Percentiles rank a stretch among this genome's conserved stretches.
phyloP scores from a whole-genome alignment of 2,888 invertebrate genomes.

The Drosophila planitibia region DNA sequence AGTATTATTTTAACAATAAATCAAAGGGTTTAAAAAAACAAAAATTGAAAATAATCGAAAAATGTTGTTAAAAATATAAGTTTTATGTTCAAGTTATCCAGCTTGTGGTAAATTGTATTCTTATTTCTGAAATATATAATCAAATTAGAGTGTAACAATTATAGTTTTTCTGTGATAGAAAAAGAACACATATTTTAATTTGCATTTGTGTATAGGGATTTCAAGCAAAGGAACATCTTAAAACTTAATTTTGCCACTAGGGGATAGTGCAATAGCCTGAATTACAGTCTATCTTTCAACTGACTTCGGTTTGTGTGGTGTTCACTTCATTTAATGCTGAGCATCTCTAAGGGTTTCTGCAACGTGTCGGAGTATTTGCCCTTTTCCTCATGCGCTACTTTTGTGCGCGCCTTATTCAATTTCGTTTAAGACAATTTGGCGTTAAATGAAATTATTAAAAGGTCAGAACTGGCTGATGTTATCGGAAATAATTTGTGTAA shows the following conservation, averaged over 20 bases:
- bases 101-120: not conserved
- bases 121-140: not conserved
- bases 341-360: conserved; percentile 12
- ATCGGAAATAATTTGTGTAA: conserved; percentile 67
- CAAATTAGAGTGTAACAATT: not conserved
- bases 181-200: not conserved
- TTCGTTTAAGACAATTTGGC: conserved; percentile 67
- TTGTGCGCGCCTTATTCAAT: conserved; percentile 64
- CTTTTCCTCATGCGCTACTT: conserved; percentile 14
- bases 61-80: not conserved
- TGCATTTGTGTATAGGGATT: not conserved
- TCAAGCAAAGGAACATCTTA: not conserved
- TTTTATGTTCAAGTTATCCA: not conserved
- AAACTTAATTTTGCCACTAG: not conserved
- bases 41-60: not conserved
- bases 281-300: not conserved
- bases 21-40: not conserved
- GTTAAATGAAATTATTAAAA: conserved; percentile 72
- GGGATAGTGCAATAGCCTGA: not conserved
- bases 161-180: not conserved
- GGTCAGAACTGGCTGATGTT: conserved; percentile 56
- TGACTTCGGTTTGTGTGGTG: not conserved
- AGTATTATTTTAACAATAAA: not conserved
- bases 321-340: not conserved
- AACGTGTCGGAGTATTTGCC: conserved; percentile 6